A percentile compares a stretch with the other conserved stretches of the same genome.
Evolutionary conservation across 1,140 invertebrate species (phyloP).

Genomic region (Nymphalis io): DNA sequence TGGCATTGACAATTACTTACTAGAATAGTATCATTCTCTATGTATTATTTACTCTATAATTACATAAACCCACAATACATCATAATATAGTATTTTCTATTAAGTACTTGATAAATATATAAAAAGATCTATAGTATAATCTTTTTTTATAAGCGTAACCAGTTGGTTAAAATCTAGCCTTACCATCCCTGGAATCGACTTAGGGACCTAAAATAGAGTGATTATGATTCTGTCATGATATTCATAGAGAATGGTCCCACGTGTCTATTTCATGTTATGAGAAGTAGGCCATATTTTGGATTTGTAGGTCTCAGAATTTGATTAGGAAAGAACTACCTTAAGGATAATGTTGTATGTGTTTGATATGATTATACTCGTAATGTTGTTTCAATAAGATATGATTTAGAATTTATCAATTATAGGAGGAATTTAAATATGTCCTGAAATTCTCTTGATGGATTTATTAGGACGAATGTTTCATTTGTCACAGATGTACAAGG

Average conservation of each 20-base stretch:
- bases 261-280: slow-evolving; percentile 61
- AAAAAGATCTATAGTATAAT: slow-evolving; percentile 74
- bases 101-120: slow-evolving; percentile 71
- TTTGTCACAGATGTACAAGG: slow-evolving; percentile 20
- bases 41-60: slow-evolving; percentile 36
- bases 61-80: slow-evolving; percentile 73
- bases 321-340: neutral
- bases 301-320: neutral
- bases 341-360: neutral
- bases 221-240: slow-evolving; percentile 74
- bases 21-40: slow-evolving; percentile 40
- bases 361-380: neutral
- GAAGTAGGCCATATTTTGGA: slow-evolving; percentile 49
- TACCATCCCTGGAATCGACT: slow-evolving; percentile 64
- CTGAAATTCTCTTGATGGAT: slow-evolving; percentile 16
- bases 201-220: slow-evolving; percentile 65
- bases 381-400: neutral
- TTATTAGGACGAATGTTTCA: slow-evolving; percentile 26
- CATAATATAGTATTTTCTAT: slow-evolving; percentile 61
- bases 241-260: slow-evolving; percentile 74
- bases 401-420: neutral
- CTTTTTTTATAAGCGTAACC: slow-evolving; percentile 78
- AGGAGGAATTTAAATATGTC: neutral
- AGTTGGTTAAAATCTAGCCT: slow-evolving; percentile 67
- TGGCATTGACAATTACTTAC: slow-evolving; percentile 55